Evolutionary conservation across 2,797 vertebrate species (phyloP).

Genomic region (Synaphobranchus kaupii): DNA sequence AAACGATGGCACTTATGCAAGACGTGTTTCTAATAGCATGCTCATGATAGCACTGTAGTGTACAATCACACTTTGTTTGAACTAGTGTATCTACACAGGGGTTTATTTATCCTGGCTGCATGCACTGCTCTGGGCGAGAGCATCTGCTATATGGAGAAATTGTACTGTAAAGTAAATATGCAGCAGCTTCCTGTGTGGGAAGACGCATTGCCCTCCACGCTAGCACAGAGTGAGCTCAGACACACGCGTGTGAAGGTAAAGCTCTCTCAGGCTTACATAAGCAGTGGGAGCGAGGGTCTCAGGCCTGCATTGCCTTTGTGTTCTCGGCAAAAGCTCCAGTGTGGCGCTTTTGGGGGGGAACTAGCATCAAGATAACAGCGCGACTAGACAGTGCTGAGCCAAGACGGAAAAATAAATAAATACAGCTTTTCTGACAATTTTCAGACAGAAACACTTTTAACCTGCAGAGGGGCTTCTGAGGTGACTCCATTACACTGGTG

Average conservation of each 20-base stretch:
- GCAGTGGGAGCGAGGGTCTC: background rate
- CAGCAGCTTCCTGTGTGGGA: background rate
- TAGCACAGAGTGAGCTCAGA: background rate
- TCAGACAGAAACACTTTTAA: background rate
- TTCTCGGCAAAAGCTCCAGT: background rate
- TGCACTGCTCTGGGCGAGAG: background rate
- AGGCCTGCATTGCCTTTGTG: background rate
- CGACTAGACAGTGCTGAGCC: background rate
- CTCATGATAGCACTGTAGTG: background rate
- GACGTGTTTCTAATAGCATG: background rate
- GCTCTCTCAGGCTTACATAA: conserved; percentile 19
- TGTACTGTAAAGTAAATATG: background rate
- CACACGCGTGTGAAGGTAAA: background rate
- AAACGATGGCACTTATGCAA: background rate
- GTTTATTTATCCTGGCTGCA: background rate
- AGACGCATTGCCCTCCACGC: background rate
- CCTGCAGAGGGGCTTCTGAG: background rate
- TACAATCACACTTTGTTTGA: background rate
- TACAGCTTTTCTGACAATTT: background rate
- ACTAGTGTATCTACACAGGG: background rate
- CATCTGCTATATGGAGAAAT: background rate
- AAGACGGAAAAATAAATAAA: background rate
- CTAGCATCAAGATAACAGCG: background rate
- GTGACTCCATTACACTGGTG: background rate
- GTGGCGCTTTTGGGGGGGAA: background rate